Percentiles rank a stretch among this genome's conserved stretches.
Evolutionary conservation across 2,797 vertebrate species (phyloP).

Genomic region (Rhinoraja longicauda): DNA sequence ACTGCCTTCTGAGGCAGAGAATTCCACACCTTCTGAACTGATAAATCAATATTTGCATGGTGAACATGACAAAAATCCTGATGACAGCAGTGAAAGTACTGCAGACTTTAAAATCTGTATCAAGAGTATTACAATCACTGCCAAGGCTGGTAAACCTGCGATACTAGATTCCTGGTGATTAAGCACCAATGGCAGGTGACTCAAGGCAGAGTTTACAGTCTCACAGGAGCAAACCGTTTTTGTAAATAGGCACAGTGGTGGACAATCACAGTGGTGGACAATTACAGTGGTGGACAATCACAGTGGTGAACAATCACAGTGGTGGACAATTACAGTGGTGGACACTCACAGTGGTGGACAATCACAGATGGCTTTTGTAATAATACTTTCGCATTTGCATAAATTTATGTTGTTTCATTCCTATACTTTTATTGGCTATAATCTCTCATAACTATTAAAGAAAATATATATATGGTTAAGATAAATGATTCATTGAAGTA

Average conservation of each 20-base stretch:
- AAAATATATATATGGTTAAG: not conserved
- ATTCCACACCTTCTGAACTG: too few species aligned
- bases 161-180: not conserved
- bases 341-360: not conserved
- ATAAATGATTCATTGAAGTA: not conserved
- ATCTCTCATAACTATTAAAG: not conserved
- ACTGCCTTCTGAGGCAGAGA: too few species aligned
- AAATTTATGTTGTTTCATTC: not conserved
- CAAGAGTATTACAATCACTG: not conserved
- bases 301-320: too few species aligned
- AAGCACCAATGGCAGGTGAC: not conserved
- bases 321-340: not conserved
- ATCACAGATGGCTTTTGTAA: not conserved
- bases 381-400: not conserved
- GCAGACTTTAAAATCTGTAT: not conserved
- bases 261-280: too few species aligned
- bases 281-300: too few species aligned
- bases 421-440: not conserved
- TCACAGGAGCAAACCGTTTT: not conserved
- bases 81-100: not conserved
- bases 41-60: not conserved
- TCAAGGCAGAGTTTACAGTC: not conserved
- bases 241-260: not conserved
- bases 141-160: not conserved
- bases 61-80: not conserved